Evolutionary conservation across 2,797 vertebrate species (phyloP), one percentile per base, ranked within the genome.

Genomic region (Huso huso): DNA sequence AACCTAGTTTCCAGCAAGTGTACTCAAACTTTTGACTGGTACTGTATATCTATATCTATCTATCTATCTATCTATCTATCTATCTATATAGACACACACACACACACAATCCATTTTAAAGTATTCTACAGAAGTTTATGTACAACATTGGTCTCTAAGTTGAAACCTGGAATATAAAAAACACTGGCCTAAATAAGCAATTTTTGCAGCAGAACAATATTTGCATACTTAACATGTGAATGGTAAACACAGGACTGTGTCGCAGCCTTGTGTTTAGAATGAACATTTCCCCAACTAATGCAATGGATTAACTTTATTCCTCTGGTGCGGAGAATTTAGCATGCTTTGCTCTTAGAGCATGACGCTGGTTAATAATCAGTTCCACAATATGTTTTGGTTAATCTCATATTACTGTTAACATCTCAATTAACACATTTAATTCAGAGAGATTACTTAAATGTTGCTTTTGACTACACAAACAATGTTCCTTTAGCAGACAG

Each of bases 341-440:
- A 66, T 73, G 75, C 76, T 81, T 71, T 65, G 76, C 71, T 86
- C 84, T 76, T 75, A 73, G 76, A 88, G 81, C 86, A 90, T 72
- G 66, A 75, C 83, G 79, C 71, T 75, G 79, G 79, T 82, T 90
- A 91, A 88, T 90, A 82, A 78, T 18, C 73, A 74, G 71, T 67
- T 72, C 74, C 77, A 80, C 68, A 70, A 83, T 74, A 83, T 69
- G 71, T 83, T 86, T 85, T 81, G 74, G 74, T 85, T 92, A 91
- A 37, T 37, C 88, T 91, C 82, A 80, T 82, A 78, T 82, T 83
- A 88, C 85, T 88, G 82, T 85, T 89, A 87, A 90, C 84, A 89
- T 88, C 84, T 91, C 87, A 88, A 87, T 88, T 90, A 83, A 82
- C 88, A 89, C 82, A 86, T 90, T 91, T 84, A 82, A 85, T 83